Evolutionary conservation across 2,113 vertebrate genomes (phyloP), one percentile per base, ranked within the genome.

Genomic region (Corydoras sp.): DNA sequence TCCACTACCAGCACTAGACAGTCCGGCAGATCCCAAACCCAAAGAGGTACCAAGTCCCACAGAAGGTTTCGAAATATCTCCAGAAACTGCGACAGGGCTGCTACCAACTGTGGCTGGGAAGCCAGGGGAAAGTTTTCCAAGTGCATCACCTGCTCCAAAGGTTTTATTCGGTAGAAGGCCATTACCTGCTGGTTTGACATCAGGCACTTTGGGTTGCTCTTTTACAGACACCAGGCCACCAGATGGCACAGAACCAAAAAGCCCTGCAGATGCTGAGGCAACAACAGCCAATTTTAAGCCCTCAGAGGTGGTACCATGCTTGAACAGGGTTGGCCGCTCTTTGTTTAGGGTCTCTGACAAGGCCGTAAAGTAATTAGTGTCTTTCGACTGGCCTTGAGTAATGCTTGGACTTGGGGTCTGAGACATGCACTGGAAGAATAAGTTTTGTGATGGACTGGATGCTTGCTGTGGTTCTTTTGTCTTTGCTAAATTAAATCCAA

Each of bases 361-460:
- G 6, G 91, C 83, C 0, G 91, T 91, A 79, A 99, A 98, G 85
- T 95, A 98, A 85, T 92, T 96, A 84, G 83, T 82, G 80, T 88
- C 87, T 79, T 88, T 90, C 18, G 86, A 64, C 55, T 84, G 85
- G 67, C 79, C 77, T 64, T 82, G 77, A 66, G 77, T 43, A 14
- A 82, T 75, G 67, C 65, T 83, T 32, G 81, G 73, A 77, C 87
- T 92, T 58, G 89, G 87, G 75, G 91, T 87, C 86, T 98, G 94
- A 61, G 93, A 92, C 96, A 99, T 98, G 82, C 94, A 98, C 69
- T 98, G 95, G 87, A 99, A 96, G 92, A 99, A 99, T 76, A 99
- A 89, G 88, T 99, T 99, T 85, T 96, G 93, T 32, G 93, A 92
- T 9, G 90, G 67, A 81, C 90, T 89, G 71, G 89, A 80, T 79